A percentile compares a stretch with the other conserved stretches of the same genome.
Evolutionary conservation across 1,140 invertebrate species (phyloP).

Genomic region (Saccostrea cuccullata): DNA sequence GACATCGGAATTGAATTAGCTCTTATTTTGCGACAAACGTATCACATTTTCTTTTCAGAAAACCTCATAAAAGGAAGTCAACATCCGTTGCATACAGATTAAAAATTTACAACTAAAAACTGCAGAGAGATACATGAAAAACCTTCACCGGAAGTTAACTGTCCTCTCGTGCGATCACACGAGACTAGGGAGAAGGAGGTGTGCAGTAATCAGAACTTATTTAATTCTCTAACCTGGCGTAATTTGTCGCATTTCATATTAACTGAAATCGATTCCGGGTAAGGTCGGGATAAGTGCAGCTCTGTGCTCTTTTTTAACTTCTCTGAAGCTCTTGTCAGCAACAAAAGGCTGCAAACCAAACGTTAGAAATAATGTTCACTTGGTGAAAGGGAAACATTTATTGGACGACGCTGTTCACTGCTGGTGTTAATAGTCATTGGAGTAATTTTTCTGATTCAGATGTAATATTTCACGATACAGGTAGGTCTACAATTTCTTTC

Average conservation of each 20-base stretch:
- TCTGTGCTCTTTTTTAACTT: neutral
- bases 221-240: neutral
- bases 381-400: neutral
- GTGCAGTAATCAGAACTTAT: neutral
- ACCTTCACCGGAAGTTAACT: neutral
- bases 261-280: neutral
- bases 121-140: neutral
- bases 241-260: neutral
- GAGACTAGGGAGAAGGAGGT: neutral
- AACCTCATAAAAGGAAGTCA: neutral
- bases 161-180: neutral
- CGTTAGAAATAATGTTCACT: constrained; percentile 10
- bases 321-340: constrained; percentile 20
- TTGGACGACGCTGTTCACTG: neutral
- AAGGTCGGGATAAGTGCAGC: neutral
- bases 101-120: neutral
- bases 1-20: too few relatives aligned
- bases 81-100: neutral
- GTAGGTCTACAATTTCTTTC: neutral
- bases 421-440: neutral
- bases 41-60: neutral
- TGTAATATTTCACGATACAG: neutral
- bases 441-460: neutral
- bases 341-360: neutral
- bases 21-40: neutral